phyloP scores from a whole-genome alignment of 2,797 vertebrate genomes.

The Esox masquinongy region DNA sequence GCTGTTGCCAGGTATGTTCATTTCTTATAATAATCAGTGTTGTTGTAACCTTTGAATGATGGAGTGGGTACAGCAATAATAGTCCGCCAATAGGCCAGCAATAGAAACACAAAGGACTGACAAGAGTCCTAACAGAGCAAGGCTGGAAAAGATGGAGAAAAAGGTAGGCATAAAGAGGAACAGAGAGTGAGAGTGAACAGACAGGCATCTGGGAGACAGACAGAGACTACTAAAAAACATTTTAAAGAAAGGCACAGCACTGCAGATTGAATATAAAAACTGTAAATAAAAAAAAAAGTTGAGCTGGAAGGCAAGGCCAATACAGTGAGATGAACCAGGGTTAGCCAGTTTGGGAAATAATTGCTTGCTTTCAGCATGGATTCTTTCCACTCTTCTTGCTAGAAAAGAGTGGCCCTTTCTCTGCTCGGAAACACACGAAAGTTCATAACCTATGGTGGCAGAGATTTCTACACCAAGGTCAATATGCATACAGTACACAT shows the following conservation, averaged over 20 bases:
- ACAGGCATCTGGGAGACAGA: background rate
- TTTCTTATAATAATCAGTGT: background rate
- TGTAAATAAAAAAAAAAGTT: no score
- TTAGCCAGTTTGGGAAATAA: no score
- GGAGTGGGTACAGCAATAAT: slow-evolving; percentile 30
- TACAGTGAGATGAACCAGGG: no score
- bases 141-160: background rate
- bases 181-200: background rate
- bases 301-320: no score
- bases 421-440: no score
- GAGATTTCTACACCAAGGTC: no score
- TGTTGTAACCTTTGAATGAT: slow-evolving; percentile 33
- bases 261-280: no score
- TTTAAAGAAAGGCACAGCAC: background rate
- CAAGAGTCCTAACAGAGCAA: background rate
- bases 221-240: background rate
- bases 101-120: slow-evolving; percentile 11
- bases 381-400: no score
- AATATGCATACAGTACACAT: no score
- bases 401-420: no score
- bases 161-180: background rate
- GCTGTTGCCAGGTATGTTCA: background rate
- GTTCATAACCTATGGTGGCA: no score
- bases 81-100: slow-evolving; percentile 50
- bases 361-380: no score